Evolutionary conservation across 2,797 vertebrate genomes (phyloP).

Genomic region (Chaetophractus vellerosus): DNA sequence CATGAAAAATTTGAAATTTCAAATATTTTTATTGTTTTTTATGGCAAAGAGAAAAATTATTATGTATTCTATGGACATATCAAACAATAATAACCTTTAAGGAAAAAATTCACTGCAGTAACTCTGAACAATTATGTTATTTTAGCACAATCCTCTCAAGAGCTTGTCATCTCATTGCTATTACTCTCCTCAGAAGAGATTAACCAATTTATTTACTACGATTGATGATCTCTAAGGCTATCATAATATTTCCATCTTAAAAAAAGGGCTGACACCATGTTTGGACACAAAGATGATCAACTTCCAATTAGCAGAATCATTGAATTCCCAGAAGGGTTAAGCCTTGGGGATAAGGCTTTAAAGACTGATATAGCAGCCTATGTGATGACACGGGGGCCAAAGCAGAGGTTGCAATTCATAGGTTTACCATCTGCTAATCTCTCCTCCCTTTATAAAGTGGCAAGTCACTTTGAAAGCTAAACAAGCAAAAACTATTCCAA

Average conservation of each 20-base stretch:
- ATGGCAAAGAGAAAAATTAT: conserved; percentile 41
- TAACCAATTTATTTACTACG: not conserved
- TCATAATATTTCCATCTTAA: not conserved
- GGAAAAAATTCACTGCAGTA: not conserved
- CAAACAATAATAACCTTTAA: conserved; percentile 30
- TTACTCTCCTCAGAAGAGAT: conserved; percentile 39
- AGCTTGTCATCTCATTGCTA: not conserved
- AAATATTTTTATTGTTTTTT: conserved; percentile 29
- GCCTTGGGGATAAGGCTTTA: not conserved
- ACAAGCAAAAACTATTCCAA: conserved; percentile 19
- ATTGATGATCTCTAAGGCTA: not conserved
- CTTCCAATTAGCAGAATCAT: not conserved
- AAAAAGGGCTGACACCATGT: not conserved
- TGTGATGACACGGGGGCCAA: not conserved
- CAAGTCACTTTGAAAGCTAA: conserved; percentile 61
- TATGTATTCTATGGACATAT: not conserved
- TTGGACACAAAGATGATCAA: conserved; percentile 43
- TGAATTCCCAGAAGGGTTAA: not conserved
- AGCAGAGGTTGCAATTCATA: not conserved
- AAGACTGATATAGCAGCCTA: not conserved
- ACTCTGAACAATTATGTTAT: conserved; percentile 33
- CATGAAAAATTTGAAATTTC: conserved; percentile 15
- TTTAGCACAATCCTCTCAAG: not conserved
- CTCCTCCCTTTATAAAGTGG: not conserved
- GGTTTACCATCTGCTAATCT: conserved; percentile 34